Base-by-base conservation (phyloP, 2,797 vertebrate species). In the Sandelia bainsii region DNA sequence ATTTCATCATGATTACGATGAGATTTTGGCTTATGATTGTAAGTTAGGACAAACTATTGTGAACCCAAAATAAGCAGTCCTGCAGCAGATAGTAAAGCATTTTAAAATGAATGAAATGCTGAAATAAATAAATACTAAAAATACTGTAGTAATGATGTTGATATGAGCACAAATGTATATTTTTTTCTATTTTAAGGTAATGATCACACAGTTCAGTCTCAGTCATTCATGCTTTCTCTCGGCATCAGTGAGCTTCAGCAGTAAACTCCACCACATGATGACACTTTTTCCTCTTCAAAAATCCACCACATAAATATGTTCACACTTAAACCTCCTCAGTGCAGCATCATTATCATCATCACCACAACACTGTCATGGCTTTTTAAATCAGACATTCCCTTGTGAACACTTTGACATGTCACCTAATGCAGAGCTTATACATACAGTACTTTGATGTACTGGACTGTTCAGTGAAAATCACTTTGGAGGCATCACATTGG, bases 21-120 rank as follows among this genome's bases (percentile, higher is more conserved):
- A 62, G 62, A 81, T 79, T 88, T 87, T 83, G 82, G 81, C 71
- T 77, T 72, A 25, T 67, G 58, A 79, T 14, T 5, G 12, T 14
- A 42, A 42, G 3, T 42, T 16, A 40, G 12, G 11, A 42, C 5
- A 42, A 42, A 16, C 39, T 14, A 8, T 8, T 8, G 5, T 39
- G 37, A 37, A 37, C 37, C 37, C 4, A 2, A 37, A 37, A 37
- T 34, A 34, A 34, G 6, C 32, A 34, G 32, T 1, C 32, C 8
- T 34, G 32, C 32, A 34, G 32, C 6, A 7, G 6, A 34, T 34
- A 34, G 13, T 40, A 16, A 12, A 40, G 1, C 1, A 4, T 42
- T 42, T 3, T 42, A 42, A 3, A 42, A 42, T 14, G 12, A 39
- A 39, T 39, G 9, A 39, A 12, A 39, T 13, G 2, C 9, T 2